These are phyloP conservation scores for Caiman crocodilus DNA, from an alignment of 2,797 vertebrate genomes.

Conservation along the genomic window DNA sequence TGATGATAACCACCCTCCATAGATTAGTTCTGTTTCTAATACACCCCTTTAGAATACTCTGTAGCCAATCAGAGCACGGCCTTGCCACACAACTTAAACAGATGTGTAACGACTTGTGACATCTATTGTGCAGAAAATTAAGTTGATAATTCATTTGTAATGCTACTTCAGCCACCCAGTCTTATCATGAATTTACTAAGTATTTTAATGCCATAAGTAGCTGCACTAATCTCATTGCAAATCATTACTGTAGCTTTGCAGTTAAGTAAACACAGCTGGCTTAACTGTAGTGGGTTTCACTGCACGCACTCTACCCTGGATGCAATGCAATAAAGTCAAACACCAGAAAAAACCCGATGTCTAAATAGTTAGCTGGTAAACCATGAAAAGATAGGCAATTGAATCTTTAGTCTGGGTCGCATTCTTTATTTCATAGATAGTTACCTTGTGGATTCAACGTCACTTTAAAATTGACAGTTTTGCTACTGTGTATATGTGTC, in stretches of 20 bases:
- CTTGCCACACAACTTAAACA: not conserved
- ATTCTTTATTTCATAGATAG: not conserved
- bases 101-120: not conserved
- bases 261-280: conserved; percentile 40
- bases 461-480: not conserved
- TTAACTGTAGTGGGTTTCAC: conserved; percentile 32
- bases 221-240: conserved; percentile 39
- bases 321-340: not conserved
- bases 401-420: not conserved
- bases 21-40: not conserved
- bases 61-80: not conserved
- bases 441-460: not conserved
- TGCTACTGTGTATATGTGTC: not conserved
- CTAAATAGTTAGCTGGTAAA: not conserved
- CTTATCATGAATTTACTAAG: conserved; percentile 46
- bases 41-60: accelerated
- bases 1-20: conserved; percentile 48
- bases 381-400: not conserved
- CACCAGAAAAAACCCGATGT: not conserved
- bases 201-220: conserved; percentile 33
- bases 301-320: not conserved
- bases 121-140: conserved; percentile 49
- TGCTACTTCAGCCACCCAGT: conserved; percentile 19
- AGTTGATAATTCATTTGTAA: conserved; percentile 52
- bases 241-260: conserved; percentile 20